These are phyloP conservation scores for Orycteropus afer DNA, from an alignment of 2,113 vertebrate species.

Conservation along the genomic window DNA sequence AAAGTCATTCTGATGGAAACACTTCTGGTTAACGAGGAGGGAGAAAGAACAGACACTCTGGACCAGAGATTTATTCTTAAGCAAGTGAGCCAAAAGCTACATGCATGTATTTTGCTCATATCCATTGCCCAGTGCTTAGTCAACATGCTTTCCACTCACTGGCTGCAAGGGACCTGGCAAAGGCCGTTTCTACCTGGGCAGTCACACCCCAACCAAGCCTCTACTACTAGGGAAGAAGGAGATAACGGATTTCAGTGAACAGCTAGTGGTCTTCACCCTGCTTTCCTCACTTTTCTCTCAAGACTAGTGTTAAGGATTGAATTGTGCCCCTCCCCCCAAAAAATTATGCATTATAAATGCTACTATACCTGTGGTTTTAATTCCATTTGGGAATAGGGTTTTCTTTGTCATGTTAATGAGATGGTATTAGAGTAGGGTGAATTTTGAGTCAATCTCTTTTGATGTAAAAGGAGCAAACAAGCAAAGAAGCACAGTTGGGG, in stretches of 20 bases:
- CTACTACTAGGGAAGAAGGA: not conserved
- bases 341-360: not conserved
- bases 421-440: not conserved
- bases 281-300: not conserved
- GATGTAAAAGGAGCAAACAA: not conserved
- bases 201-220: not conserved
- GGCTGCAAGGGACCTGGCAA: not conserved
- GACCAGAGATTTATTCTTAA: not conserved
- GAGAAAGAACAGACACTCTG: not conserved
- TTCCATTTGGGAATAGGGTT: not conserved
- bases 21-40: slow-evolving; percentile 33
- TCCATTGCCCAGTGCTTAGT: not conserved
- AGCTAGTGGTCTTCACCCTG: not conserved
- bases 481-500: not conserved
- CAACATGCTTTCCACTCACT: not conserved
- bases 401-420: not conserved
- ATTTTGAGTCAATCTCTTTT: not conserved
- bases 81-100: not conserved
- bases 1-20: not conserved
- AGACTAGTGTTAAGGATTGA: not conserved
- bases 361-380: not conserved
- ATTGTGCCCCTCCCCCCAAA: too few species aligned
- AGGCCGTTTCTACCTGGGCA: not conserved
- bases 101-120: not conserved
- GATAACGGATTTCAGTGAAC: not conserved